phyloP scores from a whole-genome alignment of 35 echinoderm and acorn worm genomes.

The Anneissia japonica region DNA sequence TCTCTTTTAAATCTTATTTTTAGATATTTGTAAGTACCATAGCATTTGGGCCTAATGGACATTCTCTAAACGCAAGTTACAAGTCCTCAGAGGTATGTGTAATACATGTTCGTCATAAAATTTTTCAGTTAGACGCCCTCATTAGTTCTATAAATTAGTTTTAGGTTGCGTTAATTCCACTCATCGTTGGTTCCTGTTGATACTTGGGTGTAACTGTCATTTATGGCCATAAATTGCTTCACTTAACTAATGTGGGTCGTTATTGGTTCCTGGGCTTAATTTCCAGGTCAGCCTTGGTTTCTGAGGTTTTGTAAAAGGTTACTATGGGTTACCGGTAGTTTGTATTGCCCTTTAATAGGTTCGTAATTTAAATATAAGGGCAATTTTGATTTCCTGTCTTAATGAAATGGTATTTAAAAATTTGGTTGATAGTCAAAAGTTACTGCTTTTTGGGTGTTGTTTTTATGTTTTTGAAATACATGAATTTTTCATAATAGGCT shows the following conservation, averaged over 20 bases:
- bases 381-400: neutral
- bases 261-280: neutral
- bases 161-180: too few species aligned
- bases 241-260: neutral
- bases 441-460: too few species aligned
- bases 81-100: constrained; percentile 74
- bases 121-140: too few species aligned
- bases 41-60: constrained; percentile 73
- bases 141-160: too few species aligned
- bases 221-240: neutral
- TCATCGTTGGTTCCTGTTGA: neutral
- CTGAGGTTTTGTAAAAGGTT: neutral
- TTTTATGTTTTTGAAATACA: too few species aligned
- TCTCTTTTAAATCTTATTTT: neutral
- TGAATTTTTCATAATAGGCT: too few species aligned
- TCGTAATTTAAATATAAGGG: neutral
- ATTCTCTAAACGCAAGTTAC: constrained; percentile 77
- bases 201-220: neutral
- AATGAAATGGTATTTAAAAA: too few species aligned
- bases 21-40: constrained; percentile 83
- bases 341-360: neutral
- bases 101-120: too few species aligned
- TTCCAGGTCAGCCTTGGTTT: neutral
- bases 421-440: too few species aligned
- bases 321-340: neutral